phyloP scores from a whole-genome alignment of 2,888 invertebrate genomes.

The Eueremaeus valkanovi region DNA sequence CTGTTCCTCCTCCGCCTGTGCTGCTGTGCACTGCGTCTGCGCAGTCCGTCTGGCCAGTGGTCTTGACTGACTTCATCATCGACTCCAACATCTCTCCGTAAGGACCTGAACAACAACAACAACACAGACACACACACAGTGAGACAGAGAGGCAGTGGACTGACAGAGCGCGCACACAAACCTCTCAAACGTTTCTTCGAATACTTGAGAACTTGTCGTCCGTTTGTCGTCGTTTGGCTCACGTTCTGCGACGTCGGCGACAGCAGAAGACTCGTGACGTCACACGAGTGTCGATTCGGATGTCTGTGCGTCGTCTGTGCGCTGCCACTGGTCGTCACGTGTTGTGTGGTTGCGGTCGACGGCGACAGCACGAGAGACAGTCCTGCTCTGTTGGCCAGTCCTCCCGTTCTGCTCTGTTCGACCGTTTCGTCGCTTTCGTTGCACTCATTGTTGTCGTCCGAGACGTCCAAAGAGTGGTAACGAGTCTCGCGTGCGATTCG shows the following conservation, averaged over 20 bases:
- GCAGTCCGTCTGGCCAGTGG: too few species aligned
- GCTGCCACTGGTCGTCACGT: not conserved
- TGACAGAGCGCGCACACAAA: not conserved
- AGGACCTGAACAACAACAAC: slow-evolving; percentile 45
- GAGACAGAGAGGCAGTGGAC: not conserved
- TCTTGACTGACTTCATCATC: too few species aligned
- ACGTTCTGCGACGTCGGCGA: not conserved
- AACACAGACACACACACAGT: not conserved
- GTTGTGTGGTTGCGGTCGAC: not conserved
- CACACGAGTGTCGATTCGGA: not conserved
- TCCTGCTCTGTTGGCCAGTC: not conserved
- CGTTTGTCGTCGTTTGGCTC: not conserved
- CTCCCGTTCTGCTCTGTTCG: too few species aligned
- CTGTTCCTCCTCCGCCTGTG: too few species aligned
- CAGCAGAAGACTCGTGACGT: slow-evolving; percentile 17
- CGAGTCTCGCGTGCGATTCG: not conserved
- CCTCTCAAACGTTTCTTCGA: slow-evolving; percentile 28
- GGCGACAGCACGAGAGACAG: not conserved
- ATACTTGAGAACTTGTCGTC: slow-evolving; percentile 28
- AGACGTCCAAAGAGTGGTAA: slow-evolving; percentile 12
- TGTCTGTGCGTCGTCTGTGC: not conserved
- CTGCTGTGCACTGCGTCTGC: too few species aligned
- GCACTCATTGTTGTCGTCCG: slow-evolving; percentile 23
- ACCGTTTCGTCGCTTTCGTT: not conserved
- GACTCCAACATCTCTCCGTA: slow-evolving; percentile 47